Percentiles rank a stretch among this genome's conserved stretches.
Conservation (phyloP, 2,797 vertebrate genomes). For the Sylvilagus floridanus region DNA sequence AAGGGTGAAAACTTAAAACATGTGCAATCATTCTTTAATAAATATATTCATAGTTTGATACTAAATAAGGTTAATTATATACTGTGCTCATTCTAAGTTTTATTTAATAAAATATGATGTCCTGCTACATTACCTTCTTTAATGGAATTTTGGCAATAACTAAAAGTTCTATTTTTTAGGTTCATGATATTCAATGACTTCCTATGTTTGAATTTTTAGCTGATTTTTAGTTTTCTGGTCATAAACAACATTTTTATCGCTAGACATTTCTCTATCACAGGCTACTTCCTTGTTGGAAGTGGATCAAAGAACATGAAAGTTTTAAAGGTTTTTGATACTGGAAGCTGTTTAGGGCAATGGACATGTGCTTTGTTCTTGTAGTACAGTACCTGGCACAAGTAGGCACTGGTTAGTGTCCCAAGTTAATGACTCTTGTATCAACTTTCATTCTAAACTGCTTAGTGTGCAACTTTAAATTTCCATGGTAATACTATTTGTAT, state of each 20-base stretch:
- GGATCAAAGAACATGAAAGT: not conserved
- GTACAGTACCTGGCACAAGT: not conserved
- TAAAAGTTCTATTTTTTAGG: not conserved
- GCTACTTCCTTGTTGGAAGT: not conserved
- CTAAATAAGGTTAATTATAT: not conserved
- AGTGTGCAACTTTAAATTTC: not conserved
- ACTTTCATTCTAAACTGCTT: not conserved
- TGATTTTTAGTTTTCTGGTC: not conserved
- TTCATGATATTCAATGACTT: not conserved
- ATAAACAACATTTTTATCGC: not conserved
- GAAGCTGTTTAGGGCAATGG: not conserved
- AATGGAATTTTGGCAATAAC: not conserved
- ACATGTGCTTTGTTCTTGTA: too few relatives aligned
- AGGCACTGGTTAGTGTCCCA: not conserved
- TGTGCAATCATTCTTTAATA: not conserved
- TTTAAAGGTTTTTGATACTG: not conserved
- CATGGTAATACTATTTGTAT: not conserved
- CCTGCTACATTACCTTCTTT: not conserved
- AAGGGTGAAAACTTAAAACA: not conserved
- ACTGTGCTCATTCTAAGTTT: not conserved
- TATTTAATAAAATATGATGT: not conserved
- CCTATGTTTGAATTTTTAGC: not conserved
- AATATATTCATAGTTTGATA: not conserved
- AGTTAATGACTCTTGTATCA: fast-evolving
- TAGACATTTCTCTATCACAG: not conserved